Evolutionary conservation across 2,113 vertebrate species (phyloP).

Genomic region (Jaculus jaculus): DNA sequence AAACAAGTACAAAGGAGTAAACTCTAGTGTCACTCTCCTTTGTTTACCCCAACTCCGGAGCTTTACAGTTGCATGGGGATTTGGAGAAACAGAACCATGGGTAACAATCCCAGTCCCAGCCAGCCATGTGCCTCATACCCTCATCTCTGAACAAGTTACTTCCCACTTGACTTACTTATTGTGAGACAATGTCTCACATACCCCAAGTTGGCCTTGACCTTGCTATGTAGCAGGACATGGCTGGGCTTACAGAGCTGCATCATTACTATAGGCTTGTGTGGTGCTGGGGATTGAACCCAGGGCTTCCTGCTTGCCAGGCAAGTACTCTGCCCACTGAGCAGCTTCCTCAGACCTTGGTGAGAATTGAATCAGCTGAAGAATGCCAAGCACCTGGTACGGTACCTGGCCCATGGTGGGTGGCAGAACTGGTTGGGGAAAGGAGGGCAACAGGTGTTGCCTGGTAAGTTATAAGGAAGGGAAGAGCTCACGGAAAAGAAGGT

Average conservation of each 20-base stretch:
- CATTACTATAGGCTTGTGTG: not conserved
- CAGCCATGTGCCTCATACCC: not conserved
- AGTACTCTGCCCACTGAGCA: not conserved
- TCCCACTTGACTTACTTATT: not conserved
- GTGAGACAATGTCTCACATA: not conserved
- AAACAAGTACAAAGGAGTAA: too few species aligned
- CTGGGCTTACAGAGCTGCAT: not conserved
- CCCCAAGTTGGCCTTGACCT: not conserved
- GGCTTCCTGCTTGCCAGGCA: not conserved
- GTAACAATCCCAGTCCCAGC: not conserved
- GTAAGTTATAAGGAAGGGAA: fast-evolving
- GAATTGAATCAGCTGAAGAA: not conserved
- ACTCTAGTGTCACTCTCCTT: not conserved
- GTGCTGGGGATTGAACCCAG: not conserved
- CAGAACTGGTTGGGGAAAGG: not conserved
- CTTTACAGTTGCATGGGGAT: not conserved
- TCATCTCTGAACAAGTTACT: not conserved
- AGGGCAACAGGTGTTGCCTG: fast-evolving
- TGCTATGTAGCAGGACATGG: not conserved
- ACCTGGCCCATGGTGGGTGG: not conserved
- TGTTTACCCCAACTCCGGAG: not conserved
- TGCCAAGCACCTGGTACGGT: not conserved
- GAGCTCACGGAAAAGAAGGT: too few species aligned
- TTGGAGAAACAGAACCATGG: not conserved
- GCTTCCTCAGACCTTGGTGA: not conserved